These are phyloP conservation scores for Todus mexicanus DNA, from an alignment of 2,797 vertebrate genomes.

Conservation along the genomic window DNA sequence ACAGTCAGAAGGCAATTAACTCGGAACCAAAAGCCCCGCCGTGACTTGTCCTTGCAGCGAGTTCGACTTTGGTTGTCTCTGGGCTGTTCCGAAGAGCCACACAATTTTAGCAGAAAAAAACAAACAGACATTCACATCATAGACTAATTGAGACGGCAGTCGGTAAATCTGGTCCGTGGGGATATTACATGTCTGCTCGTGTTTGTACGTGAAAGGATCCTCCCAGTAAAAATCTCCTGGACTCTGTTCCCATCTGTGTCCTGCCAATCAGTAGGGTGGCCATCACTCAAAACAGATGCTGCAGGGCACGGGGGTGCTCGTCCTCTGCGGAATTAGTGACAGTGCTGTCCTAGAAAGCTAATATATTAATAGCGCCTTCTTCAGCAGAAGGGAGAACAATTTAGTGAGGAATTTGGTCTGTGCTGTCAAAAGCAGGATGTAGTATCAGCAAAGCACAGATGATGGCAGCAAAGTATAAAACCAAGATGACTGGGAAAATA, in stretches of 20 bases:
- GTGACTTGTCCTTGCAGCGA: neutral
- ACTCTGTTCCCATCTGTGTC: neutral
- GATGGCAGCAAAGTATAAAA: conserved; percentile 69
- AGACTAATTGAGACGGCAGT: neutral
- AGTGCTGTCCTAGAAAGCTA: neutral
- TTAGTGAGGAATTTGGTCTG: neutral
- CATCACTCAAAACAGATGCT: neutral
- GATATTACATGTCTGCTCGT: neutral
- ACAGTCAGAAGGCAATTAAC: neutral
- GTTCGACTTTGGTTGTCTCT: neutral
- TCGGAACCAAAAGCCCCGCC: neutral
- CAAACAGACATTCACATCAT: neutral
- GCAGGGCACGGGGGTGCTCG: neutral
- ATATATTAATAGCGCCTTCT: neutral
- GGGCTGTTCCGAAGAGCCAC: neutral
- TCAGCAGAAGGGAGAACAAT: neutral
- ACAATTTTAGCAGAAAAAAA: neutral
- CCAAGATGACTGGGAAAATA: neutral
- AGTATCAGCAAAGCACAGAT: conserved; percentile 19
- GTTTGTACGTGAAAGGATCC: neutral
- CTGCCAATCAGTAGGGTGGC: neutral
- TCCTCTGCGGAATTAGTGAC: neutral
- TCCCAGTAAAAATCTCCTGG: neutral
- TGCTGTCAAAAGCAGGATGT: neutral
- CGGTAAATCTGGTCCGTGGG: neutral